Conservation (phyloP, 2,888 invertebrate species). For the Archips xylosteana region DNA sequence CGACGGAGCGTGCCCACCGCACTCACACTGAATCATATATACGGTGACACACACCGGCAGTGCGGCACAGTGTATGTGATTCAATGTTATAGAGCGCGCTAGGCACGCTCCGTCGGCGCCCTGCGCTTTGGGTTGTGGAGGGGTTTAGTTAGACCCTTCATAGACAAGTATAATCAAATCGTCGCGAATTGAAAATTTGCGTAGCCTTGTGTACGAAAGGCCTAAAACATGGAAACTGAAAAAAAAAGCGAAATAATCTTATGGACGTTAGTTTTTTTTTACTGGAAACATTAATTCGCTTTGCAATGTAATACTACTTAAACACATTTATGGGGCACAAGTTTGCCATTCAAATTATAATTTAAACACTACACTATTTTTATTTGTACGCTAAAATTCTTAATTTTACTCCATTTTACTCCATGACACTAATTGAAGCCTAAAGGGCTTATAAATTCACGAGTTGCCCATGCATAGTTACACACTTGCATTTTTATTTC, state of each 20-base stretch:
- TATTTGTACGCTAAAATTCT: not conserved
- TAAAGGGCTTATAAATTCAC: not conserved
- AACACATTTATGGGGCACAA: not conserved
- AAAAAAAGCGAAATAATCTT: not conserved
- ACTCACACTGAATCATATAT: too few relatives aligned
- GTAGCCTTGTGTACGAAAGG: too few relatives aligned
- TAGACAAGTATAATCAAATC: too few relatives aligned
- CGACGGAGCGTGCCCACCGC: too few relatives aligned
- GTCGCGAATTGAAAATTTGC: too few relatives aligned
- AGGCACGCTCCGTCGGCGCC: too few relatives aligned
- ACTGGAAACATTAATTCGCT: not conserved
- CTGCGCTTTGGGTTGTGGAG: too few relatives aligned
- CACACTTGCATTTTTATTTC: not conserved
- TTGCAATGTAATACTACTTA: not conserved
- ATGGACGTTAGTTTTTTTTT: not conserved
- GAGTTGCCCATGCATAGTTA: not conserved
- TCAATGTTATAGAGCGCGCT: too few relatives aligned
- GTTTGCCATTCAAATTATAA: not conserved
- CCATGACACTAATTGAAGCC: not conserved
- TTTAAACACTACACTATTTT: not conserved
- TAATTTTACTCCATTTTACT: not conserved
- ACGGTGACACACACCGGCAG: too few relatives aligned
- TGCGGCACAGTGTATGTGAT: too few relatives aligned
- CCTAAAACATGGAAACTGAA: too few relatives aligned
- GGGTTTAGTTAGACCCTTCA: too few relatives aligned